Evolutionary conservation across 2,797 vertebrate species (phyloP).

Genomic region (Acanthurus lineatus): DNA sequence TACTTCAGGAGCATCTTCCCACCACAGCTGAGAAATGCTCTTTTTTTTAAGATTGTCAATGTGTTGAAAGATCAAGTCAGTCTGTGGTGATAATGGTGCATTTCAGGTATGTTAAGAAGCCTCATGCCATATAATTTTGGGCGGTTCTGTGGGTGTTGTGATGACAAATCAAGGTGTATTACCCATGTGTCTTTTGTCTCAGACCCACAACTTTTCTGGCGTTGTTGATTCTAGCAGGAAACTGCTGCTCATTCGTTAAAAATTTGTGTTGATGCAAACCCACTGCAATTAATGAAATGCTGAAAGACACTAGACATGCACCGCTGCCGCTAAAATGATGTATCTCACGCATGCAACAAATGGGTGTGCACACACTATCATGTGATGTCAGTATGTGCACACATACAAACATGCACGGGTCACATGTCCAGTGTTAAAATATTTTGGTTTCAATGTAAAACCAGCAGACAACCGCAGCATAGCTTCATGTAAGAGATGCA

Average conservation of each 20-base stretch:
- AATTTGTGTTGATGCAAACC: slow-evolving; percentile 58
- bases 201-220: slow-evolving; percentile 30
- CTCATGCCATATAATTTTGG: slow-evolving; percentile 46
- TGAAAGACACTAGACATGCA: slow-evolving; percentile 67
- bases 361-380: slow-evolving; percentile 22
- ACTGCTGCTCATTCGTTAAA: slow-evolving; percentile 35
- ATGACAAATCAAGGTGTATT: slow-evolving; percentile 59
- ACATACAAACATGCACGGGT: slow-evolving; percentile 1
- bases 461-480: slow-evolving; percentile 24
- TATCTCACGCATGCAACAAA: slow-evolving; percentile 49
- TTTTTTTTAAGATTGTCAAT: slow-evolving; percentile 21
- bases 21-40: slow-evolving; percentile 16
- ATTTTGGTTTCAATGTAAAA: slow-evolving; percentile 44
- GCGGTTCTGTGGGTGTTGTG: slow-evolving; percentile 23
- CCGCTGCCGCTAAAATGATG: slow-evolving; percentile 18
- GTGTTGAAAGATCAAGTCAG: slow-evolving; percentile 48
- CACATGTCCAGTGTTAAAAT: slow-evolving; percentile 25
- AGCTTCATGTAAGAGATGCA: slow-evolving; percentile 31
- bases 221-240: slow-evolving; percentile 61
- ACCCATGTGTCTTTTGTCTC: slow-evolving; percentile 45
- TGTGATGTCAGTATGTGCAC: not conserved
- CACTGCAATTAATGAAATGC: slow-evolving; percentile 61
- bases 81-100: slow-evolving; percentile 24
- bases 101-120: slow-evolving; percentile 46
- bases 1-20: slow-evolving; percentile 15